Base-by-base conservation (phyloP, 2,797 vertebrate species). In the Gadopsis marmoratus region DNA sequence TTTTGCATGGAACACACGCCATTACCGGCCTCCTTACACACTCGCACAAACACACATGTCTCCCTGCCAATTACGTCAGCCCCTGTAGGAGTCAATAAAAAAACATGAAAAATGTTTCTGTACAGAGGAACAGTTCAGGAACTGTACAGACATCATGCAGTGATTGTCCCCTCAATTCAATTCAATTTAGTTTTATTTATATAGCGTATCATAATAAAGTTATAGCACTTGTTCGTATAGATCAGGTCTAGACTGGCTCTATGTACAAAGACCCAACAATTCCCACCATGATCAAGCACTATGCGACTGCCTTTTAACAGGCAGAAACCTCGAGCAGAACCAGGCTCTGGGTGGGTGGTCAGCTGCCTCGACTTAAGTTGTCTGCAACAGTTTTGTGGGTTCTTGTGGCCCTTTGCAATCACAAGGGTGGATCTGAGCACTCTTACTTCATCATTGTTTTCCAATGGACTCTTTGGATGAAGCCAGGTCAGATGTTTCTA, bases 1-100 rank as follows among this genome's bases (percentile, higher is more conserved):
- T 55, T 78, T 71, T 79, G 63, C 64, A 59, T 59, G n/a, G 41
- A 77, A 23, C 35, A 74, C 41, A 33, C 14, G 0, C 43, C 31
- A 55, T 72, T 82, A 85, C 70, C 12, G 0, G 7, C 21, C 54
- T 48, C 1, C 4, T 9, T 2, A 47, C 37, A 21, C 31, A 39
- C 45, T 16, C 39, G 1, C 7, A 70, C 23, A 65, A 19, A 39
- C 45, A 41, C 63, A 53, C 17, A 31, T 11, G 4, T 58, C 29
- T 59, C 26, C 37, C 17, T 41, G 19, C 7, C 21, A 23, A 55
- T 63, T 41, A 39, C 12, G 7, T 64, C 66, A 69, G 39, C 35
- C 31, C 26, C 7, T 43, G 2, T 26, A 3, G 1, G 8, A 59
- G 43, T 33, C 50, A 60, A 74, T 19, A 63, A 37, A 66, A 11